phyloP scores from a whole-genome alignment of 2,797 vertebrate species.

The Sandelia bainsii region DNA sequence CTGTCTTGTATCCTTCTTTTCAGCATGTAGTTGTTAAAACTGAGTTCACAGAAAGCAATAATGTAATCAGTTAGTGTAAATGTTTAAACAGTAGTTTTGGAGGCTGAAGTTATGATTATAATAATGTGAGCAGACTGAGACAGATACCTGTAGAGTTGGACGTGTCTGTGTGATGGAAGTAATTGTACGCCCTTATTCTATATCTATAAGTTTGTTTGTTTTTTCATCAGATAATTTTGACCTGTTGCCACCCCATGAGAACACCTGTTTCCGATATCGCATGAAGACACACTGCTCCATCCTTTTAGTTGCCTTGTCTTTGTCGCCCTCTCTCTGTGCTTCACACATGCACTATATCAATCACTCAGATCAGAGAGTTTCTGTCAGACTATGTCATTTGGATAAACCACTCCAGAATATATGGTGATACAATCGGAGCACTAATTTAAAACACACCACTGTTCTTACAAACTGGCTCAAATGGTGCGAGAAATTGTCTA shows the following conservation, averaged over 20 bases:
- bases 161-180: slow-evolving; percentile 4
- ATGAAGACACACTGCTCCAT: slow-evolving; percentile 17
- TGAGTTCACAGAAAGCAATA: neutral
- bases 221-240: slow-evolving; percentile 1
- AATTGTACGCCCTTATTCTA: neutral
- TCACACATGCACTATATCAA: slow-evolving; percentile 12
- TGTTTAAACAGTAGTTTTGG: neutral
- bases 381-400: slow-evolving; percentile 48
- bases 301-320: slow-evolving; percentile 6
- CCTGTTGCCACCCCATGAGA: slow-evolving; percentile 9
- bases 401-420: slow-evolving; percentile 67
- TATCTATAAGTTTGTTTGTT: neutral
- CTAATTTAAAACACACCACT: slow-evolving; percentile 75
- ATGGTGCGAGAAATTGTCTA: slow-evolving; percentile 74
- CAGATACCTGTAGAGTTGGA: neutral
- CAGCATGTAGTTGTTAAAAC: slow-evolving; percentile 5
- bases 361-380: slow-evolving; percentile 25
- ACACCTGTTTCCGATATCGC: slow-evolving; percentile 7
- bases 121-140: neutral
- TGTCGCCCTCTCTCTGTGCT: slow-evolving; percentile 5
- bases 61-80: neutral
- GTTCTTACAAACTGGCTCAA: slow-evolving; percentile 75
- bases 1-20: slow-evolving; percentile 44
- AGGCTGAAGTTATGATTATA: neutral
- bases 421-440: slow-evolving; percentile 61